phyloP scores from a whole-genome alignment of 2,888 invertebrate species.

The Oscheius myriophilus region DNA sequence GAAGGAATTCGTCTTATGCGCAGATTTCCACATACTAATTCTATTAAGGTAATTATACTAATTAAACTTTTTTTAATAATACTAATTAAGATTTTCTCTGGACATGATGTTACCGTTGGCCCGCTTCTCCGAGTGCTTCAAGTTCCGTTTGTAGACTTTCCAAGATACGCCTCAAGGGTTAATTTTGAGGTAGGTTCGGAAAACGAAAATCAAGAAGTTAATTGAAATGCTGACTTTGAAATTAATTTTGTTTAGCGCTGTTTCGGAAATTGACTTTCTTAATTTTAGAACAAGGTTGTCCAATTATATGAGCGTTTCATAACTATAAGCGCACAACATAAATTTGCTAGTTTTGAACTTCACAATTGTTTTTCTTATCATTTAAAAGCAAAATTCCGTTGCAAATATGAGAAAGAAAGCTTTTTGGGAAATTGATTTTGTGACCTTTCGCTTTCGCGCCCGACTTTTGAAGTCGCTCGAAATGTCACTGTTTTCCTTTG shows the following conservation, averaged over 20 bases:
- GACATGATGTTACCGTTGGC: constrained; percentile 49
- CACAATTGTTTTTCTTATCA: too few relatives aligned
- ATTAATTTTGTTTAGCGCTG: neutral
- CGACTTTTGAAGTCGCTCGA: too few relatives aligned
- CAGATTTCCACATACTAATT: constrained; percentile 46
- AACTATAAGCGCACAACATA: too few relatives aligned
- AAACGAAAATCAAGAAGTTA: neutral
- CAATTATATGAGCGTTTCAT: too few relatives aligned
- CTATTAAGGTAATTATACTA: constrained; percentile 36
- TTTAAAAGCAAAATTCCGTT: too few relatives aligned
- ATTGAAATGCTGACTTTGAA: neutral
- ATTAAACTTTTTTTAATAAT: too few relatives aligned
- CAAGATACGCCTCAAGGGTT: constrained; percentile 87
- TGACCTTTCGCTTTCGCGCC: too few relatives aligned
- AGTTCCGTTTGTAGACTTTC: constrained; percentile 70
- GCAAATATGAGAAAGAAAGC: too few relatives aligned
- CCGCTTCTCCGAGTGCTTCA: constrained; percentile 50
- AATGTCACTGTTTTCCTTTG: too few relatives aligned
- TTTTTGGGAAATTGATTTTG: too few relatives aligned
- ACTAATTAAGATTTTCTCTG: constrained; percentile 48
- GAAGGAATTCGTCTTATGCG: constrained; percentile 32
- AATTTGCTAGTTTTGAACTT: too few relatives aligned
- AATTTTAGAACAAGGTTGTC: too few relatives aligned
- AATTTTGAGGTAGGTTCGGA: constrained; percentile 81
- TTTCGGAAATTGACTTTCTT: neutral